These are phyloP conservation scores for Aphelinus atriplicis DNA, from an alignment of 1,140 invertebrate species.

Conservation along the genomic window DNA sequence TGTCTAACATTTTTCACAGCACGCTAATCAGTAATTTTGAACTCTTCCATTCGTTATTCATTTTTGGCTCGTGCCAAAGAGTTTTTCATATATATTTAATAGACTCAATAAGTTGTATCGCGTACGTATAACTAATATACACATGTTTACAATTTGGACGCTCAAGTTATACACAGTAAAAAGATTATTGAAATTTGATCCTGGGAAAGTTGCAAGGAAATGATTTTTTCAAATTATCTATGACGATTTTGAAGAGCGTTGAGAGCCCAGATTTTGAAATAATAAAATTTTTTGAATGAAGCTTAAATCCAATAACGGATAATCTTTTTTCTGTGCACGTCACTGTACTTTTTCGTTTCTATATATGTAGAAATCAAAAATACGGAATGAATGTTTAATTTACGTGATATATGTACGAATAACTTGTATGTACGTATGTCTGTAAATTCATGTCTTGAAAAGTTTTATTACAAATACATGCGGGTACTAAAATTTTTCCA, in stretches of 20 bases:
- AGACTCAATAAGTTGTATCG: slow-evolving; percentile 41
- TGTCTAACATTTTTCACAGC: background rate
- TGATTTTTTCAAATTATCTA: no score
- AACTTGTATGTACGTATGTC: background rate
- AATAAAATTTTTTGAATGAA: background rate
- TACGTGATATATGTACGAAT: slow-evolving; percentile 15
- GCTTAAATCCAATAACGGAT: background rate
- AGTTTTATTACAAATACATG: slow-evolving; percentile 57
- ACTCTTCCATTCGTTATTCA: background rate
- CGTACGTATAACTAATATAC: no score
- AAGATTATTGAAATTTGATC: background rate
- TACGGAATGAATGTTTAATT: slow-evolving; percentile 42
- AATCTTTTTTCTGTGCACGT: slow-evolving; percentile 13
- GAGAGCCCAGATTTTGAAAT: background rate
- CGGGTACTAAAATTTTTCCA: slow-evolving; percentile 60
- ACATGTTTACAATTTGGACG: slow-evolving; percentile 23
- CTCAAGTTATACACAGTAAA: slow-evolving; percentile 10
- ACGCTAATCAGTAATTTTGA: background rate
- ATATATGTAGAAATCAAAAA: slow-evolving; percentile 28
- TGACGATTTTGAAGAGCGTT: no score
- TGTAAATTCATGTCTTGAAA: no score
- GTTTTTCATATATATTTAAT: slow-evolving; percentile 46
- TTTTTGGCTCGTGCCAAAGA: slow-evolving; percentile 43
- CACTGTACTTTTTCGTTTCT: slow-evolving; percentile 1
- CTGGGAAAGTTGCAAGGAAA: no score